Conservation (phyloP, 2,888 invertebrate genomes). For the Didymodactylos carnosus region DNA sequence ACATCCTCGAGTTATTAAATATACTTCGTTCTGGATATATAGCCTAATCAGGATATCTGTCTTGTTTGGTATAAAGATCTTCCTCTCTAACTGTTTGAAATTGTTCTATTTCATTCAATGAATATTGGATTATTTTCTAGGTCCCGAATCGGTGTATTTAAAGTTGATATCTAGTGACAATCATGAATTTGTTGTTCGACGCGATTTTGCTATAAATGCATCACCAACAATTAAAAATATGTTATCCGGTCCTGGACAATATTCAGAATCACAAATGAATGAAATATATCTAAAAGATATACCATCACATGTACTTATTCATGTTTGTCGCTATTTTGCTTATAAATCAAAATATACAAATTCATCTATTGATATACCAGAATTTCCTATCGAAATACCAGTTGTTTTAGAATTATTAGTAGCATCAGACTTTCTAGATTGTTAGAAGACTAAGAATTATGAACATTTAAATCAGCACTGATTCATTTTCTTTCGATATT, state of each 20-base stretch:
- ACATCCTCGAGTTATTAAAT: no score
- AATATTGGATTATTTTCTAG: no score
- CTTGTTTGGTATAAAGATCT: no score
- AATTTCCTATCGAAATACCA: constrained; percentile 94
- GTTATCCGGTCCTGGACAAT: constrained; percentile 91
- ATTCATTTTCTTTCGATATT: no score
- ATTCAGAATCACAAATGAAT: constrained; percentile 95
- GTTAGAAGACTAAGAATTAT: no score
- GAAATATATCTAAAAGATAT: constrained; percentile 97
- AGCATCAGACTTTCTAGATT: constrained; percentile 98
- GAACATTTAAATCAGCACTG: no score
- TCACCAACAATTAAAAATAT: constrained; percentile 96
- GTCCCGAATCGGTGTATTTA: constrained; percentile 93
- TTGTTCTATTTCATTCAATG: no score
- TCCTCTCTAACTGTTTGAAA: no score
- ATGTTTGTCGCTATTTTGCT: constrained; percentile 98
- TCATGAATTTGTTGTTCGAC: constrained; percentile 91
- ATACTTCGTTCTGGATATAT: no score
- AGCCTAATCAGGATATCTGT: no score
- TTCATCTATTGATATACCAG: constrained; percentile 87
- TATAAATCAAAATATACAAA: constrained; percentile 95
- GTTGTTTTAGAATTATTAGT: constrained; percentile 89
- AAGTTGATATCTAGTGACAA: constrained; percentile 89
- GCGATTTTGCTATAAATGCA: constrained; percentile 74
- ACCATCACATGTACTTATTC: constrained; percentile 94